These are phyloP conservation scores for Drosophila mayaguana DNA, from an alignment of 2,888 invertebrate genomes.

Conservation along the genomic window DNA sequence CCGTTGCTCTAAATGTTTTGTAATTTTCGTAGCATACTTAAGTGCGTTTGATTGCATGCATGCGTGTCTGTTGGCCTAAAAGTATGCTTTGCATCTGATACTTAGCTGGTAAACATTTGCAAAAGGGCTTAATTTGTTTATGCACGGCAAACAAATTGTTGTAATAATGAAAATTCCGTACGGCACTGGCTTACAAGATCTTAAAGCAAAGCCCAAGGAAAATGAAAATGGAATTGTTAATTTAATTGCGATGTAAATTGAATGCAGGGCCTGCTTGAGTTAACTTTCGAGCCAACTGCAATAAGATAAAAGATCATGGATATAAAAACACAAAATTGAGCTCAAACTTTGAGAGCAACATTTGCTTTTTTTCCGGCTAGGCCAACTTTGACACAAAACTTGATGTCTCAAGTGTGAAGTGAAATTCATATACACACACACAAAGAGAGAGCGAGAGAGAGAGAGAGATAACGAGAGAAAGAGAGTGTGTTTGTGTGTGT, in stretches of 20 bases:
- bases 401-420: slow-evolving; percentile 78
- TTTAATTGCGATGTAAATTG: slow-evolving; percentile 67
- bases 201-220: slow-evolving; percentile 16
- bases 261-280: slow-evolving; percentile 52
- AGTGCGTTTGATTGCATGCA: slow-evolving; percentile 44
- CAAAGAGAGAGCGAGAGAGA: too few relatives aligned
- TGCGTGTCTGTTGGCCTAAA: slow-evolving; percentile 19
- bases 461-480: background rate
- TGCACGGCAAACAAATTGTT: slow-evolving; percentile 50
- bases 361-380: slow-evolving; percentile 19
- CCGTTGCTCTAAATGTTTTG: background rate
- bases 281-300: slow-evolving; percentile 34
- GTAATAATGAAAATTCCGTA: slow-evolving; percentile 62
- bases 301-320: slow-evolving; percentile 51
- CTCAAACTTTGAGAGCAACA: slow-evolving; percentile 5
- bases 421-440: slow-evolving; percentile 44
- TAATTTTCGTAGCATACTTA: slow-evolving; percentile 45
- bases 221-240: slow-evolving; percentile 30
- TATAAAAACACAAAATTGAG: slow-evolving; percentile 65
- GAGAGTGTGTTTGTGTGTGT: background rate
- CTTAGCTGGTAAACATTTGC: slow-evolving; percentile 60
- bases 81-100: slow-evolving; percentile 39
- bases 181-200: slow-evolving; percentile 15
- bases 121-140: slow-evolving; percentile 63
- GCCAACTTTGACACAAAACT: slow-evolving; percentile 64